Percentiles rank a stretch among this genome's conserved stretches.
Evolutionary conservation across 2,888 invertebrate species (phyloP).

Genomic region (Drosophila leonis): DNA sequence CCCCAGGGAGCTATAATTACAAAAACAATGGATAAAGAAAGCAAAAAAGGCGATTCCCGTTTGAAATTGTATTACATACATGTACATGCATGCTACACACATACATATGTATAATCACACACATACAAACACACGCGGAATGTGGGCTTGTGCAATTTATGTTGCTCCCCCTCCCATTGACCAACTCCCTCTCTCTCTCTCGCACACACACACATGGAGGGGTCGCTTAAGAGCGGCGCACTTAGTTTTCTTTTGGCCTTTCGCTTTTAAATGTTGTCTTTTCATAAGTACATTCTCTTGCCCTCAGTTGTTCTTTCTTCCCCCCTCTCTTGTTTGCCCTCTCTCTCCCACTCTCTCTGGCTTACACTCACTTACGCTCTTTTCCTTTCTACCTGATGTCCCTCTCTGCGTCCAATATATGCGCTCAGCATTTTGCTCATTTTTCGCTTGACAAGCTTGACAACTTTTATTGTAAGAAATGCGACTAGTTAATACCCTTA

Average conservation of each 20-base stretch:
- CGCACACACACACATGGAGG: neutral
- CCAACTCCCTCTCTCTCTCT: neutral
- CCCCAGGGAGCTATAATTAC: constrained; percentile 38
- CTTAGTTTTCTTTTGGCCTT: constrained; percentile 41
- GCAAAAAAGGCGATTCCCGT: constrained; percentile 19
- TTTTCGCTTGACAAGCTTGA: constrained; percentile 68
- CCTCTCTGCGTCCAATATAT: constrained; percentile 31
- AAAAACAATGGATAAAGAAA: constrained; percentile 31
- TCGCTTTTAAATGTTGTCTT: constrained; percentile 50
- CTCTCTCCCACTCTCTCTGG: constrained; percentile 1
- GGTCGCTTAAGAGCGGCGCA: constrained; percentile 16
- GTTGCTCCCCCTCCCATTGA: constrained; percentile 1
- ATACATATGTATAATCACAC: too few species aligned
- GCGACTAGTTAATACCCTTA: constrained; percentile 29
- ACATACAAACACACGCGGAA: neutral
- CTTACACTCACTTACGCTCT: neutral
- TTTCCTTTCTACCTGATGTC: constrained; percentile 21
- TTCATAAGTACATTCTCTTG: constrained; percentile 23
- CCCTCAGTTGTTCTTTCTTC: neutral
- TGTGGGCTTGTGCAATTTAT: constrained; percentile 6
- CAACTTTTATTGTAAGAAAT: constrained; percentile 2
- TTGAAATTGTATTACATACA: constrained; percentile 20
- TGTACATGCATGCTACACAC: neutral
- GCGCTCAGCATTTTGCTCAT: constrained; percentile 55
- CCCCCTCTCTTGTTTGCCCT: neutral